Base-by-base conservation (phyloP, 2,888 invertebrate species). In the Brenthis daphne region DNA sequence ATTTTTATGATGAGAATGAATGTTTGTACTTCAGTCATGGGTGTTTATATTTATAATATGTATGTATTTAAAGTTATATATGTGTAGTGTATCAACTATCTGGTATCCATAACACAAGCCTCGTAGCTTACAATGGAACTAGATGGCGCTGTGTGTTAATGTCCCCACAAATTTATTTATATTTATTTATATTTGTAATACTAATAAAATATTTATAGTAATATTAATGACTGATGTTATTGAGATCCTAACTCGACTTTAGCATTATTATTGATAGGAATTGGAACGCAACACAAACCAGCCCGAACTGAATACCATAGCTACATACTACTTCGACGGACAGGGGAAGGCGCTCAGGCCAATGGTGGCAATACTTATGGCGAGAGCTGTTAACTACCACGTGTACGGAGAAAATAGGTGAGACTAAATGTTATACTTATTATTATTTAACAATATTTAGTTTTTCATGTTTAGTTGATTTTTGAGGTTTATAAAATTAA, bases 281-380 rank as follows among this genome's bases (percentile, higher is more conserved):
- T 94, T 97, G 87, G 94, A 95, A 84, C 94, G 94, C 82, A 96
- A 96, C 88, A 97, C 97, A 81, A 95, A 95, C 86, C 96, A 96
- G 88, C 93, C 95, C 74, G 97, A 98, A 91, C 94, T 99, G 85
- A 96, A 96, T 90, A 96, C 96, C 86, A 98, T 99, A 93, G 96
- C 99, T 73, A 97, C 97, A 83, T 99, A 99, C 92, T 99, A 99
- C 93, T 99, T 99, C 93, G 98, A 98, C 92, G 99, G 99, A 72
- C 97, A 98, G 88, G 99, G 99, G 82, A 99, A 99, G 94, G 97
- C 98, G 77, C 94, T 99, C 77, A 95, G 99, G 85, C 99, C 99
- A 64, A 97, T 98, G 96, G 96, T 99, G 64, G 96, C 97, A 66
- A 95, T 98, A 85, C 95, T 99, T 68, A 98, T 99, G 97, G 97